Evolutionary conservation across 1,140 invertebrate species (phyloP), one percentile per base, ranked within the genome.

Genomic region (Pseudomyrmex gracilis): DNA sequence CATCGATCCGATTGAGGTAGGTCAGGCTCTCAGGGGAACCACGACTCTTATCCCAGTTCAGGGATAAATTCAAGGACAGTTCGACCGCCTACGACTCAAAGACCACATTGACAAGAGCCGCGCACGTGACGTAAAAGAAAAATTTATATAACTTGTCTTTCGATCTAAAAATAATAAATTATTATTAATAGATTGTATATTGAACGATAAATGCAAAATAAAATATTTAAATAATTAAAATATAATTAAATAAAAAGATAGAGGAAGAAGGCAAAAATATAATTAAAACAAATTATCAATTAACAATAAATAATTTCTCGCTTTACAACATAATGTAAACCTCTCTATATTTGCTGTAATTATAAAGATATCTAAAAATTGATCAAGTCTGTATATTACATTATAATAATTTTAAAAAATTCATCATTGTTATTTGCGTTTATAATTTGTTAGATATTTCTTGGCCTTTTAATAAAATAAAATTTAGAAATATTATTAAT

Each of bases 1-100:
- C 89, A 94, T 93, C 92, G 93, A 94, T 93, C 89, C 82, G 71
- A 86, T 94, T 94, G 93, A 88, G 93, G 92, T 92, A 94, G 93
- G 93, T 94, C 91, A 85, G 57, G 90, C 57, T 89, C 88, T 89
- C 86, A 74, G 87, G 92, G 86, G 91, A 92, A 87, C 84, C 74
- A 73, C 86, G 77, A 76, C 90, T 92, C 92, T 93, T 94, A 93
- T 93, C 90, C 93, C 91, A 92, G 90, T 93, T 92, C 87, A 87
- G 91, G 90, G 92, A 93, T 92, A 88, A 89, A 92, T 92, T 94
- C 93, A 94, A 94, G 93, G 92, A 90, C 91, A 82, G 83, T 89
- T 85, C 83, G 83, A 55, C 87, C 87, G 82, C 85, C 86, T 82
- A 80, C 88, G 47, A n/a, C 5, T 22, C 58, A 45, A n/a, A 53